Evolutionary conservation across 2,888 invertebrate species (phyloP), one percentile per base, ranked within the genome.

Genomic region (Cataglyphis albicans): DNA sequence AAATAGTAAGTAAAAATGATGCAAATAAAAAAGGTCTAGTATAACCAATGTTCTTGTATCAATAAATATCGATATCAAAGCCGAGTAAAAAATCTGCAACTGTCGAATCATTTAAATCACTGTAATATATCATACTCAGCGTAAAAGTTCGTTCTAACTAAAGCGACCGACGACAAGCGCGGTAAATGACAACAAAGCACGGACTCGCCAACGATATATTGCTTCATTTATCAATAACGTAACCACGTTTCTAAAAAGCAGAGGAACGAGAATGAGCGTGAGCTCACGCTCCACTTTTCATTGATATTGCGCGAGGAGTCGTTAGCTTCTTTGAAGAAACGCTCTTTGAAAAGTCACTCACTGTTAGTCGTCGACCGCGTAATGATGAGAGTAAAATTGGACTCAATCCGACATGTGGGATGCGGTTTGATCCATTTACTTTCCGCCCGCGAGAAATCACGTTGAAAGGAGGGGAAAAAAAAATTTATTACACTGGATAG

Each of bases 341-440:
- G 32, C 38, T 32, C 74, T 88, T 85, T 90, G 82, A 87, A 87
- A 86, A 74, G 67, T 63, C 61, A 80, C 76, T 67, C 64, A 59
- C 9, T 32, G 44, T 72, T 80, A 83, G 84, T 61, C 84, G 81
- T 83, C 83, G 84, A 75, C 80, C 84, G 68, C 74, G 82, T 88
- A 87, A 87, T 86, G 82, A 87, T 86, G n/a, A n/a, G 82, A 88
- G 82, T 84, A 88, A 86, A 88, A 91, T 89, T 87, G 81, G 75
- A 87, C 86, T 61, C 70, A 67, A 85, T 82, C 82, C 81, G 83
- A 72, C 86, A 75, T 68, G 63, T 82, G 68, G 81, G 78, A 75
- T 80, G 67, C 59, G 72, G 81, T n/a, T 83, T 82, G 61, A 67
- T 81, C 67, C 83, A 86, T 89, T 88, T 87, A 82, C 48, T 70